Evolutionary conservation across 2,797 vertebrate genomes (phyloP).

Genomic region (Lacerta agilis): DNA sequence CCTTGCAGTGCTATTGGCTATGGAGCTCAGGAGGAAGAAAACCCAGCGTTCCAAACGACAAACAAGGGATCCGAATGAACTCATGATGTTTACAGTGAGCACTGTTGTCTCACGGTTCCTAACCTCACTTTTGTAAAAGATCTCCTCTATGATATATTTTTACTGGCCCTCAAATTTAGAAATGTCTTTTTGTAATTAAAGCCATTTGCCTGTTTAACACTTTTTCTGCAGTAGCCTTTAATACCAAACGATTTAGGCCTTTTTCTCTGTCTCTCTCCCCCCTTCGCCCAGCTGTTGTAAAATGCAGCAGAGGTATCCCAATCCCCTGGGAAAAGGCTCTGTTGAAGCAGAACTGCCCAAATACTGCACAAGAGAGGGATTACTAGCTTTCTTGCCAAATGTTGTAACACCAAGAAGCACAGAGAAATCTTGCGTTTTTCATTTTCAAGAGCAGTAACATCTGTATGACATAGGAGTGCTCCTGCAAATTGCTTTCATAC

Average conservation of each 20-base stretch:
- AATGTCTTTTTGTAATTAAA: slow-evolving; percentile 75
- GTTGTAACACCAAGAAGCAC: slow-evolving; percentile 25
- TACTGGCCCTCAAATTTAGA: slow-evolving; percentile 74
- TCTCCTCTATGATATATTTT: slow-evolving; percentile 78
- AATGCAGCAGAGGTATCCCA: slow-evolving; percentile 59
- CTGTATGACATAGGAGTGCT: background rate
- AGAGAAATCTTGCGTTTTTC: slow-evolving; percentile 13
- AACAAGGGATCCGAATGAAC: slow-evolving; percentile 77
- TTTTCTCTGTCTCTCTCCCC: slow-evolving; percentile 60
- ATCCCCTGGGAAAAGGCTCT: slow-evolving; percentile 26
- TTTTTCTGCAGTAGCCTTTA: slow-evolving; percentile 71
- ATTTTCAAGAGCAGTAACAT: slow-evolving; percentile 34
- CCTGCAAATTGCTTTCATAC: background rate
- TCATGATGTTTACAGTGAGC: slow-evolving; percentile 80
- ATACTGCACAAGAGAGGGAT: slow-evolving; percentile 47
- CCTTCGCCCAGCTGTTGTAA: slow-evolving; percentile 65
- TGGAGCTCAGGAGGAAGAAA: slow-evolving; percentile 78
- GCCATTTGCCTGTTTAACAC: slow-evolving; percentile 69
- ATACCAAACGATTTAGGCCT: slow-evolving; percentile 75
- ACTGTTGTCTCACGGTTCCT: slow-evolving; percentile 77
- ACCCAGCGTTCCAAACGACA: slow-evolving; percentile 55
- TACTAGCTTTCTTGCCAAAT: slow-evolving; percentile 26
- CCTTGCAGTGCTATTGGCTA: slow-evolving; percentile 62
- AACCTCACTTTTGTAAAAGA: slow-evolving; percentile 80
- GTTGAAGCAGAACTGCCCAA: slow-evolving; percentile 12